A percentile compares a stretch with the other conserved stretches of the same genome.
These are phyloP conservation scores for Ctenomys sociabilis DNA, from an alignment of 2,113 vertebrate genomes.

Conservation along the genomic window DNA sequence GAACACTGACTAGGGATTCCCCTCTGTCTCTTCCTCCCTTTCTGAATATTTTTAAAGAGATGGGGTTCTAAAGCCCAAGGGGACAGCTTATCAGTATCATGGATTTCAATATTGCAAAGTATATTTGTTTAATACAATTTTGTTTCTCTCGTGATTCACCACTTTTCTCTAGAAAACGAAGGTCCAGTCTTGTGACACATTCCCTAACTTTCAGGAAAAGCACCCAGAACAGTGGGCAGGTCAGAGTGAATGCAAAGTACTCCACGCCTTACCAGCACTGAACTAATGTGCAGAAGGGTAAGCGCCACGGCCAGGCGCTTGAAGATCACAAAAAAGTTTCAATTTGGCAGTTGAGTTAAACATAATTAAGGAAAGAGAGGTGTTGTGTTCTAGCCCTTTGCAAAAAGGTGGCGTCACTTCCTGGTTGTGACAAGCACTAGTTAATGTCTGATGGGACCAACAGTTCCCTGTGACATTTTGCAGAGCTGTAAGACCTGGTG, in stretches of 20 bases:
- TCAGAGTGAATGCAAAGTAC: not conserved
- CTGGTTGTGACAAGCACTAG: not conserved
- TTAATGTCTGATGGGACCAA: not conserved
- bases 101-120: not conserved
- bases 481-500: not conserved
- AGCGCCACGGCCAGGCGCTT: not conserved
- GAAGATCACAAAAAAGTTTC: not conserved
- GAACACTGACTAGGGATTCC: not conserved
- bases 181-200: not conserved
- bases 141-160: not conserved
- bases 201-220: not conserved
- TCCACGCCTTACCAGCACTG: not conserved
- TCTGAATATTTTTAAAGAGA: not conserved
- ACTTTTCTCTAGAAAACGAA: not conserved
- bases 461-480: not conserved
- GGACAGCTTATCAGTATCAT: not conserved
- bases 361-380: constrained; percentile 30
- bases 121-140: not conserved
- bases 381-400: constrained; percentile 73
- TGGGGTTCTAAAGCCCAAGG: not conserved
- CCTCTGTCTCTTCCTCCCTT: not conserved
- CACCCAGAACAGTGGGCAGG: not conserved
- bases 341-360: not conserved
- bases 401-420: not conserved
- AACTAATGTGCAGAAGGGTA: not conserved